Conservation (phyloP, 53 echinoderm and acorn worm species). For the Crossaster papposus region DNA sequence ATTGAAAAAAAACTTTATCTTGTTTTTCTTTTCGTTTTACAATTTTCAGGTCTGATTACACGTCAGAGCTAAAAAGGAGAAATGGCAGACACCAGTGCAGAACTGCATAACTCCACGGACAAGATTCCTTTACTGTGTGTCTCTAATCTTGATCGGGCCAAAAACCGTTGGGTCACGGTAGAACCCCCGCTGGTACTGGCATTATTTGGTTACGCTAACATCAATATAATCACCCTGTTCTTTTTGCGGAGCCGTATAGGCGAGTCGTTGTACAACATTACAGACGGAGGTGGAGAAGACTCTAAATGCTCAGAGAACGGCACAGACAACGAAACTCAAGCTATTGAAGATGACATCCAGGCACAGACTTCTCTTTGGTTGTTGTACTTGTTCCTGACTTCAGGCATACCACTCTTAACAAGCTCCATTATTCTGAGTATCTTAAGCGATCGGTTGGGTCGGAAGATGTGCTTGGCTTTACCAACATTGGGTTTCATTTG, state of each 20-base stretch:
- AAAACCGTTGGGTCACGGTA: slow-evolving; percentile 46
- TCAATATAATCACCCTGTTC: slow-evolving; percentile 23
- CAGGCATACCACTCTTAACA: slow-evolving; percentile 47
- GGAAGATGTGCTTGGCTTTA: slow-evolving; percentile 56
- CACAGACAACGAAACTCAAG: background rate
- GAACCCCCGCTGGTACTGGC: slow-evolving; percentile 33
- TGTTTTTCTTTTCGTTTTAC: too few relatives aligned
- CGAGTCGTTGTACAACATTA: slow-evolving; percentile 22
- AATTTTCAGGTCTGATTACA: too few relatives aligned
- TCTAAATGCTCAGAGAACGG: background rate
- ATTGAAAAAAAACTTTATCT: too few relatives aligned
- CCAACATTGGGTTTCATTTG: slow-evolving; percentile 58
- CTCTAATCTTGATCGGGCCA: slow-evolving; percentile 26
- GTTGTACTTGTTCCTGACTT: slow-evolving; percentile 40
- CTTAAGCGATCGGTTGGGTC: slow-evolving; percentile 63
- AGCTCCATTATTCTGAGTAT: slow-evolving; percentile 57
- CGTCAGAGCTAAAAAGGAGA: background rate
- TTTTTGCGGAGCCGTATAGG: slow-evolving; percentile 17
- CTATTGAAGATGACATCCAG: slow-evolving; percentile 43
- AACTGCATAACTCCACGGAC: too few relatives aligned
- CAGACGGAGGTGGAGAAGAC: background rate
- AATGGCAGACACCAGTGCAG: background rate
- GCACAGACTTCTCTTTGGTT: slow-evolving; percentile 63
- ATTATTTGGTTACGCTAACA: background rate
- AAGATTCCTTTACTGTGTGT: too few relatives aligned